Conservation (phyloP, 2,797 vertebrate genomes). For the Pipistrellus nathusii region DNA sequence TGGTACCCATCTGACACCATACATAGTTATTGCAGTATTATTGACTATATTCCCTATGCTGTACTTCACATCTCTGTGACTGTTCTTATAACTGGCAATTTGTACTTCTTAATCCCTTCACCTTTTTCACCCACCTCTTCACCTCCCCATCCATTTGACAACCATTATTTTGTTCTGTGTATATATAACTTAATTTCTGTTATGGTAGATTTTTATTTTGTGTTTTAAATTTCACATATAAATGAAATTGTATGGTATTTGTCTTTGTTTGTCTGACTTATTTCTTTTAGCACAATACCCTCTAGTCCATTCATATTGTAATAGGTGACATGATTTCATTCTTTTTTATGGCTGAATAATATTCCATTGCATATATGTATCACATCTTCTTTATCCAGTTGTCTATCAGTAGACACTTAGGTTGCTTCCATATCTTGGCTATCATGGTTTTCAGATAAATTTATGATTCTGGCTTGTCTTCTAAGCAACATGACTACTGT, state of each 20-base stretch:
- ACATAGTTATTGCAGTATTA: background rate
- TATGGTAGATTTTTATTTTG: background rate
- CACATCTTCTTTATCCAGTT: background rate
- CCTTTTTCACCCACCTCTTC: background rate
- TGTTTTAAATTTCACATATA: background rate
- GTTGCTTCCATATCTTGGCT: background rate
- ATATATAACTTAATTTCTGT: background rate
- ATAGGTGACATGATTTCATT: background rate
- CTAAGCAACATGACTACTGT: background rate
- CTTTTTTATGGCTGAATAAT: background rate
- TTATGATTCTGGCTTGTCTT: slow-evolving; percentile 13
- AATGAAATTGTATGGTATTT: background rate
- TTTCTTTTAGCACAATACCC: background rate
- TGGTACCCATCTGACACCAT: background rate
- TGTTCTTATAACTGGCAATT: background rate
- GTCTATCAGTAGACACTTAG: background rate
- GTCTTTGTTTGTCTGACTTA: background rate
- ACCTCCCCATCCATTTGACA: background rate
- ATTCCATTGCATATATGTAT: background rate
- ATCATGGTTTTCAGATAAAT: background rate
- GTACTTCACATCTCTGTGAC: background rate
- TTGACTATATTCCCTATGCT: background rate
- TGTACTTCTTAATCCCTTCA: background rate
- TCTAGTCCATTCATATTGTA: background rate
- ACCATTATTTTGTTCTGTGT: background rate